These are phyloP conservation scores for Diachasmimorpha longicaudata DNA, from an alignment of 1,140 invertebrate species.

Conservation along the genomic window DNA sequence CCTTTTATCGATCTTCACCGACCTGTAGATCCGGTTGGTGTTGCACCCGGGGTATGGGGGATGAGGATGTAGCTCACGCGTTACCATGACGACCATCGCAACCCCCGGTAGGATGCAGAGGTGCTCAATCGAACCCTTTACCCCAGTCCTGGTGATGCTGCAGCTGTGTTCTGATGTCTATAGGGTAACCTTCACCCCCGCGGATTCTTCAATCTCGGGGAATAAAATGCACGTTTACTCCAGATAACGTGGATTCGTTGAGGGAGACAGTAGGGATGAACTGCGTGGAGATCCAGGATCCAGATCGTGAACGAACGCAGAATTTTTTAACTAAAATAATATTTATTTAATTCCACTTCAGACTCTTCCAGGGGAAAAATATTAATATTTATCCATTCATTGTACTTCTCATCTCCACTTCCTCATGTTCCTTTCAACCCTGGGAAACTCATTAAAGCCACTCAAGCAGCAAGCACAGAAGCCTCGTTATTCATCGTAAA, in stretches of 20 bases:
- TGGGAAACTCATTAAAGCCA: not conserved
- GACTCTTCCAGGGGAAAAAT: too few relatives aligned
- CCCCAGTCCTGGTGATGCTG: not conserved
- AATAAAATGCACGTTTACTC: not conserved
- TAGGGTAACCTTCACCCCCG: conserved; percentile 22
- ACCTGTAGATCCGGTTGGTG: conserved; percentile 41
- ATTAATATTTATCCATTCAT: not conserved
- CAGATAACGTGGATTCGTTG: not conserved
- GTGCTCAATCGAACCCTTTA: conserved; percentile 48
- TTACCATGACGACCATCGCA: conserved; percentile 46
- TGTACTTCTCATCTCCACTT: not conserved
- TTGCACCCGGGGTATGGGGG: not conserved
- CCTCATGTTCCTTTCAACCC: not conserved
- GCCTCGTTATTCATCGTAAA: not conserved
- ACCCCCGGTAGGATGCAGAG: conserved; percentile 41
- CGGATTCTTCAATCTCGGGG: not conserved
- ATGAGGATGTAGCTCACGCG: conserved; percentile 14
- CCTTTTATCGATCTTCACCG: not conserved
- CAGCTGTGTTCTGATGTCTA: not conserved
- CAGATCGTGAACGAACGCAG: too few relatives aligned
- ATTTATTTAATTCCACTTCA: too few relatives aligned
- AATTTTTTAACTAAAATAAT: too few relatives aligned
- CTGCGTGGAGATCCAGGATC: too few relatives aligned
- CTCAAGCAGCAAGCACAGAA: not conserved
- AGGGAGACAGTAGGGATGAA: not conserved